These are phyloP conservation scores for Rousettus madagascariensis DNA, from an alignment of 2,797 vertebrate species.

Conservation along the genomic window DNA sequence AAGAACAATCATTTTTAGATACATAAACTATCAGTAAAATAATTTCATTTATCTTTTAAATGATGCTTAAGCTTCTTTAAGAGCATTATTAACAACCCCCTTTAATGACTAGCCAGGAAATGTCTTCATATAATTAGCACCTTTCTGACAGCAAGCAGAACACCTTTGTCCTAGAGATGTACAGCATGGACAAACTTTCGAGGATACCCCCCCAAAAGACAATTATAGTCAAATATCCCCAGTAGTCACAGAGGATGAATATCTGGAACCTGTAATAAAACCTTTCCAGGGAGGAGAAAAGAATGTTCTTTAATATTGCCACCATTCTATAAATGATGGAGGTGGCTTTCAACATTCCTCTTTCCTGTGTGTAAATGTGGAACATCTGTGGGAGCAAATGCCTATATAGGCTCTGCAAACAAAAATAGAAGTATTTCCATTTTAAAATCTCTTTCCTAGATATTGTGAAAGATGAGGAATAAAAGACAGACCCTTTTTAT, in stretches of 20 bases:
- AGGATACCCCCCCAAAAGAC: not conserved
- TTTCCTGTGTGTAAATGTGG: constrained; percentile 20
- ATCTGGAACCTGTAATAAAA: not conserved
- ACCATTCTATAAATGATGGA: not conserved
- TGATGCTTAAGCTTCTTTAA: constrained; percentile 19
- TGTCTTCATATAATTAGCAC: constrained; percentile 42
- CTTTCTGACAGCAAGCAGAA: constrained; percentile 19
- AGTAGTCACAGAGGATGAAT: not conserved
- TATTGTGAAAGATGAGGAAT: not conserved
- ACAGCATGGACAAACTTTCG: not conserved
- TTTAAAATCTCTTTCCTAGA: constrained; percentile 32
- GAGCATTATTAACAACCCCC: constrained; percentile 24
- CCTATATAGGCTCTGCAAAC: not conserved
- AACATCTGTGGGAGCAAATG: constrained; percentile 50
- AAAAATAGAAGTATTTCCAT: constrained; percentile 39
- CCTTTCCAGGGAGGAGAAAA: not conserved
- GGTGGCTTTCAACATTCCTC: not conserved
- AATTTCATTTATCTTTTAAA: constrained; percentile 65
- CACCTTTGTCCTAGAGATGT: not conserved
- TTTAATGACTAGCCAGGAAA: constrained; percentile 54
- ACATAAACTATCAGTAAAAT: constrained; percentile 55
- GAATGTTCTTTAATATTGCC: not conserved
- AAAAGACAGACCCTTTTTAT: not conserved
- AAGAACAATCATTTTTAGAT: constrained; percentile 51
- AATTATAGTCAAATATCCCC: not conserved